Conservation (phyloP, 2,888 invertebrate species). For the Nemotelus pantherinus region DNA sequence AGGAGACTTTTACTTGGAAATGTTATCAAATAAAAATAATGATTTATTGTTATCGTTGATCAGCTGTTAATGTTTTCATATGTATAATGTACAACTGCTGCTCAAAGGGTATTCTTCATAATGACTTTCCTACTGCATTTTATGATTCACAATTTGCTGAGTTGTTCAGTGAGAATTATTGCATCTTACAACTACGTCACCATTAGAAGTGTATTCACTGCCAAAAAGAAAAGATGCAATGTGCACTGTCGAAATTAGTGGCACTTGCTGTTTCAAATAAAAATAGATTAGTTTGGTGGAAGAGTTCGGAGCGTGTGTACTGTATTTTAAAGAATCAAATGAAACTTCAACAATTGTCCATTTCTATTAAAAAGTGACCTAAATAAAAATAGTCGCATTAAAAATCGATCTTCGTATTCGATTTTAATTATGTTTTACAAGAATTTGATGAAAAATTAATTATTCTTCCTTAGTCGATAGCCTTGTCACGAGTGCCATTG, state of each 20-base stretch:
- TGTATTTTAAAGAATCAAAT: no score
- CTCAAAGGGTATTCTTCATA: no score
- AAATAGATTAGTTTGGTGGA: slow-evolving; percentile 32
- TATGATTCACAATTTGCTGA: no score
- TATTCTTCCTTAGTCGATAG: not conserved
- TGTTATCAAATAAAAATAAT: not conserved
- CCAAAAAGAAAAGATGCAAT: not conserved
- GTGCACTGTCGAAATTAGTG: not conserved
- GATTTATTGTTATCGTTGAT: not conserved
- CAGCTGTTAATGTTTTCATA: not conserved
- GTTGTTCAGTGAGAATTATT: not conserved
- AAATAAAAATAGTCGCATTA: no score
- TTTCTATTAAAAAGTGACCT: no score
- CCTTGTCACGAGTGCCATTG: slow-evolving; percentile 15
- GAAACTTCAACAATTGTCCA: no score
- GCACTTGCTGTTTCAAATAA: slow-evolving; percentile 7
- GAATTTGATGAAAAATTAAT: not conserved
- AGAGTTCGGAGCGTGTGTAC: slow-evolving; percentile 1
- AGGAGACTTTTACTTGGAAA: not conserved
- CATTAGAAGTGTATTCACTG: slow-evolving; percentile 12
- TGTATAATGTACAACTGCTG: no score
- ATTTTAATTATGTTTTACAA: not conserved
- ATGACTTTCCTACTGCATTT: no score
- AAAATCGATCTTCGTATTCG: no score
- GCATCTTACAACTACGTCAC: not conserved